Percentiles rank a stretch among this genome's conserved stretches.
Conservation (phyloP, 2,797 vertebrate species). For the Eutrigla gurnardus region DNA sequence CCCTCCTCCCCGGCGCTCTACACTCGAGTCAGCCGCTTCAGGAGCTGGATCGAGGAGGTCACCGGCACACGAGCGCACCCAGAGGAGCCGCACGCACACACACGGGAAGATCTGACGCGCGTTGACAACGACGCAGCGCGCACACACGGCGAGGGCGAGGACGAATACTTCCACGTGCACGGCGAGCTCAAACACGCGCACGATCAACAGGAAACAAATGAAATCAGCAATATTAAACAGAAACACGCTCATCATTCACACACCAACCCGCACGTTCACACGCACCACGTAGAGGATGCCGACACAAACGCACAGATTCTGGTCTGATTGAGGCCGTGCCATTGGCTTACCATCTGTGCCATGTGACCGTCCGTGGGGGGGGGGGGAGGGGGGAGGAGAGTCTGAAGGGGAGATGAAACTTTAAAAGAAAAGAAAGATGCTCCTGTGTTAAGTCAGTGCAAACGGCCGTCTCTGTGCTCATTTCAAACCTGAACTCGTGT, state of each 20-base stretch:
- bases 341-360: slow-evolving; percentile 78
- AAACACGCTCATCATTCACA: slow-evolving; percentile 48
- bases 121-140: slow-evolving; percentile 41
- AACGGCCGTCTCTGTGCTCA: slow-evolving; percentile 35
- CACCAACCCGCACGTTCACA: slow-evolving; percentile 34
- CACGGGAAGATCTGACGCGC: slow-evolving; percentile 28
- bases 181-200: slow-evolving; percentile 35
- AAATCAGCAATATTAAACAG: slow-evolving; percentile 50
- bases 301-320: slow-evolving; percentile 49
- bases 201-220: slow-evolving; percentile 40
- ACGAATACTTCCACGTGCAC: slow-evolving; percentile 20
- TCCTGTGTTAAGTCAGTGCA: slow-evolving; percentile 40
- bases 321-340: slow-evolving; percentile 66
- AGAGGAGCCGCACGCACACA: neutral
- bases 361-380: slow-evolving; percentile 62
- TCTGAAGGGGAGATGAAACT: slow-evolving; percentile 16
- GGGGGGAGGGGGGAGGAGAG: slow-evolving; percentile 37
- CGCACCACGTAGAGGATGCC: slow-evolving; percentile 18
- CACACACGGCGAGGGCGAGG: slow-evolving; percentile 18
- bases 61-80: slow-evolving; percentile 30
- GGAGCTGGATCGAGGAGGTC: slow-evolving; percentile 90
- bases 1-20: slow-evolving; percentile 90
- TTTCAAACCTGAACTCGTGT: slow-evolving; percentile 50
- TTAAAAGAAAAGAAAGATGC: slow-evolving; percentile 35
- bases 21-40: slow-evolving; percentile 90